Evolutionary conservation across 2,797 vertebrate genomes (phyloP).

Genomic region (Neomorphus geoffroyi): DNA sequence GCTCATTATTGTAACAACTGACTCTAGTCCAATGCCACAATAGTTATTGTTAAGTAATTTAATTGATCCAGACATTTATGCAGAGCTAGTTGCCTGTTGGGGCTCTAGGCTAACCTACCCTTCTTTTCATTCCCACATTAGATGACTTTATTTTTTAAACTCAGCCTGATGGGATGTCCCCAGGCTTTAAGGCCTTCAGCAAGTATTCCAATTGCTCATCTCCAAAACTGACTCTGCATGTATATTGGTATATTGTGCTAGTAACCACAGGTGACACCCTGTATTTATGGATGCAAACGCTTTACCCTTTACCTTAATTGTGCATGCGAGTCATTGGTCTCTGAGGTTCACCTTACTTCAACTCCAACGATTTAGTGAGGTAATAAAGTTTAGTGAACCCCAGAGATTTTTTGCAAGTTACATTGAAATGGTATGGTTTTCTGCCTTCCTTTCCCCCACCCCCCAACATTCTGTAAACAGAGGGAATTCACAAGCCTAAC

Average conservation of each 20-base stretch:
- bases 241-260: constrained; percentile 46
- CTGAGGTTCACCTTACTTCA: constrained; percentile 58
- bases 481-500: neutral
- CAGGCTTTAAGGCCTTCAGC: constrained; percentile 43
- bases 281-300: constrained; percentile 45
- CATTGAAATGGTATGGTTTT: neutral
- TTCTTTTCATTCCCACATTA: constrained; percentile 61
- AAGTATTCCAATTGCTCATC: constrained; percentile 29
- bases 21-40: constrained; percentile 52
- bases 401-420: neutral
- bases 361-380: neutral
- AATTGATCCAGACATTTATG: constrained; percentile 68
- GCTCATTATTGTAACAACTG: constrained; percentile 58
- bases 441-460: neutral
- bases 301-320: constrained; percentile 28
- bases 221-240: constrained; percentile 41
- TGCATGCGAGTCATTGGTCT: constrained; percentile 2
- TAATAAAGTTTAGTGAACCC: neutral
- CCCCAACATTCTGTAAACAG: neutral
- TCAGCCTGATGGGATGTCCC: constrained; percentile 13
- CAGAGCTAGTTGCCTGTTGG: constrained; percentile 38
- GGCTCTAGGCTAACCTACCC: constrained; percentile 34
- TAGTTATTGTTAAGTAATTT: constrained; percentile 67
- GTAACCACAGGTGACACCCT: constrained; percentile 37
- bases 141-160: constrained; percentile 65